phyloP scores from a whole-genome alignment of 2,888 invertebrate genomes.

The Erynnis tages region DNA sequence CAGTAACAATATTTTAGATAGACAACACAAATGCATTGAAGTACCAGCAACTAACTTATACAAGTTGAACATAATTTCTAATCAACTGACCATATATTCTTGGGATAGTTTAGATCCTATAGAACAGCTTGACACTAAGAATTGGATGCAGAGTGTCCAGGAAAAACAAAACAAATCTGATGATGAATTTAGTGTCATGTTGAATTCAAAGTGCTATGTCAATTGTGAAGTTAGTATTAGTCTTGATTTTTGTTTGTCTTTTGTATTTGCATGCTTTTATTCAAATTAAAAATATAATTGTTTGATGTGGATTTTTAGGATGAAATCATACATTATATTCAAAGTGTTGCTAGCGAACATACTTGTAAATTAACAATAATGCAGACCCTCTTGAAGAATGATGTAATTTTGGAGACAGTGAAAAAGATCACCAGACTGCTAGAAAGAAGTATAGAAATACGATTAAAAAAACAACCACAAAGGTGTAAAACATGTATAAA shows the following conservation, averaged over 20 bases:
- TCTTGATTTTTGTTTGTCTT: background rate
- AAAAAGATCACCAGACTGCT: slow-evolving; percentile 73
- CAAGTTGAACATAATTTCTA: slow-evolving; percentile 63
- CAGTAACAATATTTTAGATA: slow-evolving; percentile 43
- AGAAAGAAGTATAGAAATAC: slow-evolving; percentile 80
- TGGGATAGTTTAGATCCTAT: slow-evolving; percentile 52
- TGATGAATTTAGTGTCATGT: slow-evolving; percentile 52
- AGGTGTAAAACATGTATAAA: slow-evolving; percentile 83
- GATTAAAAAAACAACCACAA: slow-evolving; percentile 82
- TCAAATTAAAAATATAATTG: no score
- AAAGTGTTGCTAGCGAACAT: slow-evolving; percentile 42
- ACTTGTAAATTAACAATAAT: slow-evolving; percentile 56
- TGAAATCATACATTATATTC: slow-evolving; percentile 47
- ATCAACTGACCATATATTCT: slow-evolving; percentile 48
- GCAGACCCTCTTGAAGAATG: slow-evolving; percentile 58
- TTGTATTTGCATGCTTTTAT: background rate
- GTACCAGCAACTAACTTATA: slow-evolving; percentile 84
- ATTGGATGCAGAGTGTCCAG: slow-evolving; percentile 54
- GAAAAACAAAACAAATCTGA: slow-evolving; percentile 58
- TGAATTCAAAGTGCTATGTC: slow-evolving; percentile 37
- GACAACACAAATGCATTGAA: slow-evolving; percentile 77
- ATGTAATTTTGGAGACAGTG: slow-evolving; percentile 62
- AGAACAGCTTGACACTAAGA: slow-evolving; percentile 42
- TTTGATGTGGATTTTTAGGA: slow-evolving; percentile 43
- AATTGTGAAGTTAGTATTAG: slow-evolving; percentile 48